Base-by-base conservation (phyloP, 2,888 invertebrate species). In the Lacanobia wlatinum region DNA sequence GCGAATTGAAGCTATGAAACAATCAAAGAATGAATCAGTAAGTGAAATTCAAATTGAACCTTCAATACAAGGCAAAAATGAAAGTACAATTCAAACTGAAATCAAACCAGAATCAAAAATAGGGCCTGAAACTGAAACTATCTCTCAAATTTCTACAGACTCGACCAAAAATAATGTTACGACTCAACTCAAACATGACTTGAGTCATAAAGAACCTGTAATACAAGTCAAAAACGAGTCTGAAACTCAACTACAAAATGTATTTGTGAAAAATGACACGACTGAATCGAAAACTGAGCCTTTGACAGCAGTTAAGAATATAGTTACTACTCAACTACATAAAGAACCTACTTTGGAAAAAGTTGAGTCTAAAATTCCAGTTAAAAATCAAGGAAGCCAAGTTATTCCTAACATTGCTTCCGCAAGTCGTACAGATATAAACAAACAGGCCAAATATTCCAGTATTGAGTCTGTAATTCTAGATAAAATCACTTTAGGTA, bases 91-190 rank as follows among this genome's bases (percentile, higher is more conserved):
- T 38, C 18, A 34, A 28, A 18, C 21, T 3, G 74, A 74, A 48
- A 12, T 18, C 0, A 63, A 16, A 46, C 16, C 46, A 16, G 46
- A 40, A 43, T 43, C 18, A 7, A 48, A 74, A 40, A n/a, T 18
- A 34, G 79, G 55, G 8, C n/a, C 56, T 28, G 38, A 46, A 70
- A 50, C 16, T 38, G 76, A 76, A n/a, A 12, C 14, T 4, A 16
- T 16, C 10, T 16, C 50, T 55, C 61, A 71, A 71, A 12, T 70
- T 1, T 28, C 59, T 8, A 40, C 28, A 52, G 80, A 80, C 9
- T n/a, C 46, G 8, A 60, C n/a, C 0, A 76, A 75, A 61, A 76
- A 80, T 75, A 67, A 46, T 28, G 80, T 76, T 9, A 76, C 53
- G 0, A 80, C 76, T n/a, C 80, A 74, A 66, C 10, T 61, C 12